Evolutionary conservation across 2,888 invertebrate genomes (phyloP), one percentile per base, ranked within the genome.

Genomic region (Drosophila mettleri): DNA sequence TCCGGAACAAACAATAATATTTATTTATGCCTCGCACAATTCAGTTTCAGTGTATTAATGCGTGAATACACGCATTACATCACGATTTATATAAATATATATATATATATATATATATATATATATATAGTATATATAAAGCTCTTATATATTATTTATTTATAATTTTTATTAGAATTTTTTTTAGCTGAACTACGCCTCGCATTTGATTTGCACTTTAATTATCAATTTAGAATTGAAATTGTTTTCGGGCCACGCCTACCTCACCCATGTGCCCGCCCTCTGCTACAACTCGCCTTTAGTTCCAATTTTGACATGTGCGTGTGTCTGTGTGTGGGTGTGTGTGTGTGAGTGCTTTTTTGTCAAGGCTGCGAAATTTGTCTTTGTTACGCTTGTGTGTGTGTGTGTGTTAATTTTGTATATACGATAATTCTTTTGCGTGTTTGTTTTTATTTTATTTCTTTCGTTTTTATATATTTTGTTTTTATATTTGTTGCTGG

Each of bases 191-290:
- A 62, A 45, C 70, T 77, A 63, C 70, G 67, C 66, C 68, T 65
- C 39, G 58, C 62, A 70, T 65, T 84, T 63, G 67, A 67, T 85
- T 81, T 68, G 49, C 62, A 77, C 77, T 80, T 74, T 58, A 81
- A 81, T 81, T 78, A 81, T 81, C 62, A 73, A 78, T 80, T 80
- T 78, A 63, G 65, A 69, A 78, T 78, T 81, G 51, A 81, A 76
- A 70, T 76, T 64, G 55, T 55, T 68, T 57, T 57, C 36, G 54
- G 48, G 63, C 66, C 45, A 66, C 34, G 66, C 52, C 18, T 7
- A 66, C 53, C 9, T 10, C 20, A 34, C 38, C 52, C 16, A n/a
- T 22, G 31, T 4, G 27, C 29, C 34, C 52, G 3, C 61, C 24
- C 43, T 24, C 31, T 14, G 22, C 29, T 24, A 4, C 54, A 53